Percentiles rank a stretch among this genome's conserved stretches.
Conservation (phyloP, 2,888 invertebrate genomes). For the Pandemis heparana region DNA sequence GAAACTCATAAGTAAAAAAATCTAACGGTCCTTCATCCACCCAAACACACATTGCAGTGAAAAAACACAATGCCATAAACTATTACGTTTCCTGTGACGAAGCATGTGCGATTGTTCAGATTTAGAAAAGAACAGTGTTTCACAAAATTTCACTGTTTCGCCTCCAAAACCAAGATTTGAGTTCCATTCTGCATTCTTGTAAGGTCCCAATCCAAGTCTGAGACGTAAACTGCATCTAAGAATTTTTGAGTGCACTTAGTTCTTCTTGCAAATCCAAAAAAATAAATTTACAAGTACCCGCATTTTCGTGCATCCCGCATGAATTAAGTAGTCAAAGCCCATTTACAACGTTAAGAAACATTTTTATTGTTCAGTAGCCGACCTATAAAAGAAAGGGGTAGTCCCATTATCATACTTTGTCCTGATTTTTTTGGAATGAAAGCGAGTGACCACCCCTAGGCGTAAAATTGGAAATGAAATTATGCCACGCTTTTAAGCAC, state of each 20-base stretch:
- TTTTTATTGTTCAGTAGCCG: conserved; percentile 76
- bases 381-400: conserved; percentile 69
- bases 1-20: conserved; percentile 69
- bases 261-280: conserved; percentile 4
- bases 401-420: conserved; percentile 55
- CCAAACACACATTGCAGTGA: conserved; percentile 79
- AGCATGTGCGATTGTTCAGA: conserved; percentile 61
- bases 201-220: neutral
- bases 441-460: conserved; percentile 63
- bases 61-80: conserved; percentile 80
- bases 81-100: conserved; percentile 76
- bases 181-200: neutral
- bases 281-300: conserved; percentile 33
- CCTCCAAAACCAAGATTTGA: neutral
- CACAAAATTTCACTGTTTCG: conserved; percentile 25
- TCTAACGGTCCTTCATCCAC: conserved; percentile 76
- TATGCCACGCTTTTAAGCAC: conserved; percentile 37
- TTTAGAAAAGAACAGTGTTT: conserved; percentile 43
- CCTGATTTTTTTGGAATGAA: conserved; percentile 52
- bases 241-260: neutral
- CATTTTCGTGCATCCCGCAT: conserved; percentile 48
- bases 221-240: neutral
- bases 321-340: conserved; percentile 35
- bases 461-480: conserved; percentile 46
- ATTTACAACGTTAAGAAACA: conserved; percentile 57